phyloP scores from a whole-genome alignment of 2,113 vertebrate species.

The Perccottus glenii region DNA sequence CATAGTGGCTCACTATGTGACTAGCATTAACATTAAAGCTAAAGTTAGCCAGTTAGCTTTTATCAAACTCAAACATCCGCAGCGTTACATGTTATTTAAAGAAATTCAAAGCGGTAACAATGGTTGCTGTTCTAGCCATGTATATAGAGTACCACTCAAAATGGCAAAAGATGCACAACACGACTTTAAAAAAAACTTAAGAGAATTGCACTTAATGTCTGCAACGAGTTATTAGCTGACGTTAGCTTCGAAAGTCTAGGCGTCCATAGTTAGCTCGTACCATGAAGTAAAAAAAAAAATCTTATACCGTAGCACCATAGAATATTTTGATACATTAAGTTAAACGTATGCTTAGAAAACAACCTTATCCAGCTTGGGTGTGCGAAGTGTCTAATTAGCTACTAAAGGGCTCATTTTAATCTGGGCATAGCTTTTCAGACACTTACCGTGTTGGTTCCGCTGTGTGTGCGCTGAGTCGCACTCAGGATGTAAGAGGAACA shows the following conservation, averaged over 20 bases:
- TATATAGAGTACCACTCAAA: too few relatives aligned
- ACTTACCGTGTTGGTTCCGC: constrained; percentile 66
- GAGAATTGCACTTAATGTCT: constrained; percentile 1
- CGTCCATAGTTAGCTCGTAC: constrained; percentile 40
- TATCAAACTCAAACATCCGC: constrained; percentile 17
- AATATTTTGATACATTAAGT: not conserved
- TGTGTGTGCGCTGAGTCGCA: constrained; percentile 49
- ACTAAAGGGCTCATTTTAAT: not conserved
- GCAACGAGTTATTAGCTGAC: constrained; percentile 44
- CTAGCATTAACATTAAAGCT: constrained; percentile 1
- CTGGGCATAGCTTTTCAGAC: not conserved
- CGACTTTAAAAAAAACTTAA: not conserved
- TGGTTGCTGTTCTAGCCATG: not conserved
- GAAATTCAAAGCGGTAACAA: fast-evolving
- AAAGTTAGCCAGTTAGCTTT: constrained; percentile 50
- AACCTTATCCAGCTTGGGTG: not conserved
- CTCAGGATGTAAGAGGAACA: constrained; percentile 36
- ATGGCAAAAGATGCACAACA: not conserved
- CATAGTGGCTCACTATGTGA: constrained; percentile 20
- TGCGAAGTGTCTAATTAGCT: not conserved
- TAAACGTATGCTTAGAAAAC: not conserved
- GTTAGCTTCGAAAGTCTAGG: constrained; percentile 41
- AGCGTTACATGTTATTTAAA: not conserved
- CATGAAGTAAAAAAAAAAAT: constrained; percentile 37
- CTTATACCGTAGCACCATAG: not conserved